Evolutionary conservation across 1,140 invertebrate genomes (phyloP).

Genomic region (Macrobrachium rosenbergii): DNA sequence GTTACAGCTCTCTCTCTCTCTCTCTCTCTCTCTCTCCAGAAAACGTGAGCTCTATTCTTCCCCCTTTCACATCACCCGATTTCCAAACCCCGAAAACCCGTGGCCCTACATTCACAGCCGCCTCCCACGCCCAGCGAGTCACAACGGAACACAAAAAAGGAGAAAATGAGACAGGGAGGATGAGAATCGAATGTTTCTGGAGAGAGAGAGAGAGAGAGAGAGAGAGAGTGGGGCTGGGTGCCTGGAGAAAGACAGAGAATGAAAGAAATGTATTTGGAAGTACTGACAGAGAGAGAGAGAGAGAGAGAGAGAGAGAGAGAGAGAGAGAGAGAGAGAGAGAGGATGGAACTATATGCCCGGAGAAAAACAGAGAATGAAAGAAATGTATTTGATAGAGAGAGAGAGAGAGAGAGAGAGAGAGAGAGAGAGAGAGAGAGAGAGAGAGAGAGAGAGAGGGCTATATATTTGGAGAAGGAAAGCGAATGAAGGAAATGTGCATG

Average conservation of each 20-base stretch:
- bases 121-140: too few relatives aligned
- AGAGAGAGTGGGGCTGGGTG: background rate
- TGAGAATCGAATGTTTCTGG: background rate
- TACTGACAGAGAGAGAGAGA: slow-evolving; percentile 24
- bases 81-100: too few relatives aligned
- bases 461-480: too few relatives aligned
- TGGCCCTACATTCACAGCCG: too few relatives aligned
- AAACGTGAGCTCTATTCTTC: too few relatives aligned
- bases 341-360: background rate
- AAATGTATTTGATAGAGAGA: background rate
- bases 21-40: too few relatives aligned
- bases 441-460: background rate
- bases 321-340: slow-evolving; percentile 27
- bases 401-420: background rate
- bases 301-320: slow-evolving; percentile 31
- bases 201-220: slow-evolving; percentile 23
- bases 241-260: background rate
- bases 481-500: too few relatives aligned
- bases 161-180: background rate
- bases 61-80: too few relatives aligned
- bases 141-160: too few relatives aligned
- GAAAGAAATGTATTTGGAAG: background rate
- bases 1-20: too few relatives aligned
- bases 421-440: background rate
- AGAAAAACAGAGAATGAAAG: background rate